Evolutionary conservation across 2,113 vertebrate genomes (phyloP), one percentile per base, ranked within the genome.

Genomic region (Equus przewalskii): DNA sequence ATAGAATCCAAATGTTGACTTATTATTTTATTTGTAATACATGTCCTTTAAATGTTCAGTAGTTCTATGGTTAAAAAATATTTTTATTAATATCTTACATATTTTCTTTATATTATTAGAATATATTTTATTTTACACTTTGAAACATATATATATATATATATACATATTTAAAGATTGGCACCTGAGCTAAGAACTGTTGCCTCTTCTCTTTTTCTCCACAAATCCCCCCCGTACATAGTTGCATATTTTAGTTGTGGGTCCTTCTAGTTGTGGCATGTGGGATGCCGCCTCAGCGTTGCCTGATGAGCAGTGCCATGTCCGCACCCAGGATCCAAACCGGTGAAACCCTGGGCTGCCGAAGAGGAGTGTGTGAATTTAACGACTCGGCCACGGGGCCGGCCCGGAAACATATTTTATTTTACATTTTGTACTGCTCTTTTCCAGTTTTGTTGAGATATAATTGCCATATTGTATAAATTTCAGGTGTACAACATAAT

Each of bases 381-480:
- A 41, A 41, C 36, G 36, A 41, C 36, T 41, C 36, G 36, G 36
- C 36, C 36, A 41, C 36, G 36, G 36, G 36, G 36, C 36, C 36
- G 36, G 36, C 36, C 36, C 36, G 36, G 36, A 41, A 41, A 85
- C 22, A 78, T 65, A 33, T n/a, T 44, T 60, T 64, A 12, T 69
- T 86, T 69, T n/a, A 85, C 46, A 85, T 85, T 69, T 85, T 54
- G 21, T 33, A 88, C 30, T 44, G 44, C 69, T 69, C 36, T 41
- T 46, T 30, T 22, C 33, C 54, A 28, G 26, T 89, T 88, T 82
- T 73, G 82, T 2, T 76, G 69, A 81, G 56, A 46, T 75, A 28
- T 65, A 82, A 95, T 67, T n/a, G 93, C 65, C 21, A 76, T 75
- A 75, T 56, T 65, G 11, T 82, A 26, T 82, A 94, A 70, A 28